Conservation (phyloP, 2,888 invertebrate genomes). For the Pemphredon lugubris region DNA sequence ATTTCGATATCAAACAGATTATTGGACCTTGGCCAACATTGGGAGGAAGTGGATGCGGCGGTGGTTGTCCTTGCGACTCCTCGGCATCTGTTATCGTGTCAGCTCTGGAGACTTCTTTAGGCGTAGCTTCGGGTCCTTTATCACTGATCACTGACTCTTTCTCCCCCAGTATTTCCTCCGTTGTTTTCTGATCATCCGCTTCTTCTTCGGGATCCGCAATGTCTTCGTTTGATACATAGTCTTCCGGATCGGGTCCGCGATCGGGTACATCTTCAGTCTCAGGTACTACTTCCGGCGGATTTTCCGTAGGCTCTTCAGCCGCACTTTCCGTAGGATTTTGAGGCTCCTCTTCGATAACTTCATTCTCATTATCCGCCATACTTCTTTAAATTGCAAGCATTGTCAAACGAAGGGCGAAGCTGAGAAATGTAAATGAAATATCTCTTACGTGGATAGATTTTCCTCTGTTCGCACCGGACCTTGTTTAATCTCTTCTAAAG, state of each 20-base stretch:
- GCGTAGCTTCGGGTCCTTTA: constrained; percentile 63
- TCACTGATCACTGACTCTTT: background rate
- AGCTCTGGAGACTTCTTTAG: no score
- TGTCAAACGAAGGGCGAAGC: background rate
- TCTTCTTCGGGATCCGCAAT: no score
- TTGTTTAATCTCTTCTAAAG: constrained; percentile 1
- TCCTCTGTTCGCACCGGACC: background rate
- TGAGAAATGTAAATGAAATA: background rate
- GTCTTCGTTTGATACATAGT: no score
- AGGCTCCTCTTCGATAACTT: background rate
- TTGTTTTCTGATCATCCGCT: no score
- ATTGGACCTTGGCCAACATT: constrained; percentile 39
- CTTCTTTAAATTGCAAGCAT: constrained; percentile 15
- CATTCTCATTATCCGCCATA: constrained; percentile 44
- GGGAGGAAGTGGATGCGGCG: constrained; percentile 13
- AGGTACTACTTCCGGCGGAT: no score
- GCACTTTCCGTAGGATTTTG: no score
- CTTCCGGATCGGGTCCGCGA: no score
- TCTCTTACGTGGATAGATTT: constrained; percentile 18
- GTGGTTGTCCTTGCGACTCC: constrained; percentile 67
- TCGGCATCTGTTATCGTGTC: constrained; percentile 77
- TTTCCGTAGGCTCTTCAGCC: no score
- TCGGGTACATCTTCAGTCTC: no score
- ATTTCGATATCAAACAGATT: no score
- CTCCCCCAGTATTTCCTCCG: background rate